These are phyloP conservation scores for Danionella dracula DNA, from an alignment of 2,797 vertebrate species.

Conservation along the genomic window DNA sequence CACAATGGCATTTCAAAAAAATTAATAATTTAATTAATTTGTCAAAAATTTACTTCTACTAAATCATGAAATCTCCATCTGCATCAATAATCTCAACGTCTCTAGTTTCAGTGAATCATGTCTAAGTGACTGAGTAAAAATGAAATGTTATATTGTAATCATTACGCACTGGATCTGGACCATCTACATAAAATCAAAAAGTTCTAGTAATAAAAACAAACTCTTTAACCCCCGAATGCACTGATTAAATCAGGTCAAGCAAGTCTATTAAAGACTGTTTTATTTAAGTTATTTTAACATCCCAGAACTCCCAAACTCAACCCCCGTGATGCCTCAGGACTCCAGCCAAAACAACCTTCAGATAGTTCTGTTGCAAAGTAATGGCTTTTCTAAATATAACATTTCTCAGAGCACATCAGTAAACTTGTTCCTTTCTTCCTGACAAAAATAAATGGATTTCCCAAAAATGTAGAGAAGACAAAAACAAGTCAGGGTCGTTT, in stretches of 20 bases:
- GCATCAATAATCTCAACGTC: too few relatives aligned
- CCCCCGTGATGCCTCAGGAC: constrained; percentile 4
- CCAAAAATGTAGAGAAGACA: neutral
- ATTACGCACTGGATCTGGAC: too few relatives aligned
- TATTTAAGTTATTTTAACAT: neutral
- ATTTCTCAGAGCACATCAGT: neutral
- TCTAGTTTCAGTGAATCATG: too few relatives aligned
- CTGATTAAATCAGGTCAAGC: neutral
- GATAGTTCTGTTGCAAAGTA: neutral
- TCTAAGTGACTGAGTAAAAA: too few relatives aligned
- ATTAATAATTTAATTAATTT: too few relatives aligned
- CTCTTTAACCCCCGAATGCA: neutral
- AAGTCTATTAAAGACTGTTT: neutral
- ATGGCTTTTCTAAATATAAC: constrained; percentile 3
- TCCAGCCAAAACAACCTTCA: constrained; percentile 25
- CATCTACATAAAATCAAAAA: too few relatives aligned
- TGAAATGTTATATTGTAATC: too few relatives aligned
- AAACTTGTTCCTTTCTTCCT: neutral
- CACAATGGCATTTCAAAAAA: too few relatives aligned
- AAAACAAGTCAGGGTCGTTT: too few relatives aligned
- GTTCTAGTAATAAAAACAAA: neutral
- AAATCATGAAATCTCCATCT: too few relatives aligned
- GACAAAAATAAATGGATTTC: neutral
- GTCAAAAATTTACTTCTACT: too few relatives aligned
- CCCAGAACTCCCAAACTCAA: neutral